Conservation (phyloP, 2,888 invertebrate genomes). For the Trichogramma evanescens region DNA sequence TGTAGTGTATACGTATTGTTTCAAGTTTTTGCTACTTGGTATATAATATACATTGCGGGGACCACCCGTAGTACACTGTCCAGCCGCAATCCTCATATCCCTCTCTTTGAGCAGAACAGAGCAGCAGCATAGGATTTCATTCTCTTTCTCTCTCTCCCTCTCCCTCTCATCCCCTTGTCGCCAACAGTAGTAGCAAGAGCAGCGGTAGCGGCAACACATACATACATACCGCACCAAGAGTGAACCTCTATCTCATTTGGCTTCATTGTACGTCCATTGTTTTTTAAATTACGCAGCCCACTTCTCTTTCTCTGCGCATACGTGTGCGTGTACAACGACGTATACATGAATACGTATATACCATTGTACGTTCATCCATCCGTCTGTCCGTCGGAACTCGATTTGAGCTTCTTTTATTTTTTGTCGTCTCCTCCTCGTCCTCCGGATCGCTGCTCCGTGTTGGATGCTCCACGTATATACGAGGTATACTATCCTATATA, state of each 20-base stretch:
- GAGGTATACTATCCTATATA: too few species aligned
- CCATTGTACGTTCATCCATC: neutral
- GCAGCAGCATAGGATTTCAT: conserved; percentile 15
- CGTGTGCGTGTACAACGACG: conserved; percentile 14
- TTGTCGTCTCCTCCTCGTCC: too few species aligned
- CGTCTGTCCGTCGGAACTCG: conserved; percentile 33
- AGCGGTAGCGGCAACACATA: too few species aligned
- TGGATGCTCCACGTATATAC: too few species aligned
- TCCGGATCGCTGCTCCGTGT: too few species aligned
- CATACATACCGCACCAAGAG: too few species aligned
- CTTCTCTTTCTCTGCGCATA: conserved; percentile 31
- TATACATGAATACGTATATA: neutral
- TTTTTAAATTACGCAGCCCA: conserved; percentile 46
- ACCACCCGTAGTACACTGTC: neutral
- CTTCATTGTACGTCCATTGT: conserved; percentile 47
- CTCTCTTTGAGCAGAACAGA: too few species aligned
- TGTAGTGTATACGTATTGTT: conserved; percentile 7
- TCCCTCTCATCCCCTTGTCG: neutral
- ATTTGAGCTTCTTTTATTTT: conserved; percentile 38
- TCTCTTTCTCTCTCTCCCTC: neutral
- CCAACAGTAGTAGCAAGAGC: neutral
- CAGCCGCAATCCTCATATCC: neutral
- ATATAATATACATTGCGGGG: neutral
- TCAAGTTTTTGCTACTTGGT: conserved; percentile 12
- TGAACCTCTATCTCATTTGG: conserved; percentile 45